Evolutionary conservation across 2,888 invertebrate genomes (phyloP).

Genomic region (Hypomecis punctinalis): DNA sequence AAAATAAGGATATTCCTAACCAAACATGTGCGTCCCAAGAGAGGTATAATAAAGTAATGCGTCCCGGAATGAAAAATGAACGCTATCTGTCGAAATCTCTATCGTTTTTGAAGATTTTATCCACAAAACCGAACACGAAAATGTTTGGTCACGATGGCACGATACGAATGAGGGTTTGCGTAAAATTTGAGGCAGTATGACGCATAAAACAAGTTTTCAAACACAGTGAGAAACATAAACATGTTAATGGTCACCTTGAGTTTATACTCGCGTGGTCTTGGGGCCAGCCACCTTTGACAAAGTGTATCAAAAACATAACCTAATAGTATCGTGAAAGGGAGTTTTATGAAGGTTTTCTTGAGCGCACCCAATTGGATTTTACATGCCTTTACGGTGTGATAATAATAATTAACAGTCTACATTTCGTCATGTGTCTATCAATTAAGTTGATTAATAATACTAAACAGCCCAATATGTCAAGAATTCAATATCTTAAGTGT

Average conservation of each 20-base stretch:
- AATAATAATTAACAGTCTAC: not conserved
- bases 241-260: constrained; percentile 58
- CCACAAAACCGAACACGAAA: too few relatives aligned
- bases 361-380: not conserved
- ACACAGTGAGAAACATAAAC: constrained; percentile 45
- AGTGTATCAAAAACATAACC: constrained; percentile 17
- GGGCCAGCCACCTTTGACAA: constrained; percentile 23
- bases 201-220: constrained; percentile 10
- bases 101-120: too few relatives aligned
- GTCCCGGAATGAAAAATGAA: too few relatives aligned
- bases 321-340: constrained; percentile 32
- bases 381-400: not conserved
- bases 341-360: constrained; percentile 30
- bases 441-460: not conserved
- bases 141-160: too few relatives aligned
- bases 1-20: too few relatives aligned
- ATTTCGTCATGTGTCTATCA: not conserved
- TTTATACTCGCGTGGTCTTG: constrained; percentile 42
- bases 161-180: not conserved
- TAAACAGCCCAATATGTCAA: not conserved
- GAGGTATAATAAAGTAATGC: too few relatives aligned
- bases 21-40: too few relatives aligned
- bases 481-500: not conserved
- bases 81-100: too few relatives aligned
- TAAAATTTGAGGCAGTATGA: not conserved